phyloP scores from a whole-genome alignment of 2,888 invertebrate species.

The Hyposoter didymator region DNA sequence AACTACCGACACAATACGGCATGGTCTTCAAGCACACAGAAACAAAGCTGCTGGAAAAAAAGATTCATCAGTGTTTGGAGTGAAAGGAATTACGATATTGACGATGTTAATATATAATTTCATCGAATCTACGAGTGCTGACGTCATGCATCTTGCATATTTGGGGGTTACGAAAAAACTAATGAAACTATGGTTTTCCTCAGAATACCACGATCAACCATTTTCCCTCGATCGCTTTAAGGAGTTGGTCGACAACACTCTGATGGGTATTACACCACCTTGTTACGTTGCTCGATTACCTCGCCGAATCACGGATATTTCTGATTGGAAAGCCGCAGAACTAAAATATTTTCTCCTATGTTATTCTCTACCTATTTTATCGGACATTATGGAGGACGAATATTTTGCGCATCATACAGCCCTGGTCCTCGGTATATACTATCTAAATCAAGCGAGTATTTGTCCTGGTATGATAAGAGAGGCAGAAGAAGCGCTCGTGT shows the following conservation, averaged over 20 bases:
- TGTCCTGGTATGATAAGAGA: constrained; percentile 43
- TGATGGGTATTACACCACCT: constrained; percentile 48
- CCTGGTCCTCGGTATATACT: constrained; percentile 64
- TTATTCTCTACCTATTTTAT: constrained; percentile 67
- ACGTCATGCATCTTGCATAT: constrained; percentile 68
- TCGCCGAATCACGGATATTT: constrained; percentile 51
- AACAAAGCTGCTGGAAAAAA: background rate
- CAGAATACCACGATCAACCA: background rate
- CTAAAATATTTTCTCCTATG: constrained; percentile 67
- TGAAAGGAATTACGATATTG: constrained; percentile 65
- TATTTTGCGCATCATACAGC: constrained; percentile 68
- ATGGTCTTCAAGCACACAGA: background rate
- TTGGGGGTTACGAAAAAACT: constrained; percentile 62
- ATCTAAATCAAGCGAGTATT: constrained; percentile 63
- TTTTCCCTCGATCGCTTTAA: background rate
- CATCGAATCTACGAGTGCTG: constrained; percentile 59
- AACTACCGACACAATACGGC: background rate
- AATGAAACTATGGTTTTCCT: constrained; percentile 61
- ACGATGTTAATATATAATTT: constrained; percentile 56
- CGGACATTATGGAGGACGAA: constrained; percentile 58
- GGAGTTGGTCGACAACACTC: background rate
- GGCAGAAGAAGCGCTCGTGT: constrained; percentile 45
- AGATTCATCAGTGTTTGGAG: constrained; percentile 22
- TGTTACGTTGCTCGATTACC: constrained; percentile 61
- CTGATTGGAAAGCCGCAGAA: constrained; percentile 69